A percentile compares a stretch with the other conserved stretches of the same genome.
Evolutionary conservation across 1,140 invertebrate species (phyloP).

Genomic region (Drosophila nannoptera): DNA sequence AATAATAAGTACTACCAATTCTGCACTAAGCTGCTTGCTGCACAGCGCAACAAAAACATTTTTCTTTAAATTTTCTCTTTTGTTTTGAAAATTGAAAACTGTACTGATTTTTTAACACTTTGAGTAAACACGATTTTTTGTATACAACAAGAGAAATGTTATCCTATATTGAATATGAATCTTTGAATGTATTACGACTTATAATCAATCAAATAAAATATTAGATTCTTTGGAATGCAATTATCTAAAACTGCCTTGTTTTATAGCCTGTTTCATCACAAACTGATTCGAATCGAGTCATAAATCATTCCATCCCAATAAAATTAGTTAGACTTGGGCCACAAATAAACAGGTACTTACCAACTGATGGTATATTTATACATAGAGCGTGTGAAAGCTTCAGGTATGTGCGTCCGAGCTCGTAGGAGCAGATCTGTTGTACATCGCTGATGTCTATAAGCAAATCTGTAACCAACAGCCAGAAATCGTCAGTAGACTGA

Average conservation of each 20-base stretch:
- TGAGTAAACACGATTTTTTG: conserved; percentile 31
- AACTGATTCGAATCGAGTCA: too few relatives aligned
- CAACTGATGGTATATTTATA: conserved; percentile 95
- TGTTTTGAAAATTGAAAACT: conserved; percentile 47
- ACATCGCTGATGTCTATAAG: conserved; percentile 99
- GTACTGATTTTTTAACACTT: conserved; percentile 62
- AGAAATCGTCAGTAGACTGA: too few relatives aligned
- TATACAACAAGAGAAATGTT: conserved; percentile 49
- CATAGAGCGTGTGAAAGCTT: conserved; percentile 92
- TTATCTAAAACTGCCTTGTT: too few relatives aligned
- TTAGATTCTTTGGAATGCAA: conserved; percentile 46
- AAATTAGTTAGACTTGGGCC: too few relatives aligned
- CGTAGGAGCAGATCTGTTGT: conserved; percentile 96
- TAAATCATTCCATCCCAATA: too few relatives aligned
- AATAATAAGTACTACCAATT: background rate
- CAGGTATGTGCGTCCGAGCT: conserved; percentile 95
- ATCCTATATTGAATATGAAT: conserved; percentile 59
- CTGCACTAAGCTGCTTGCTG: conserved; percentile 3
- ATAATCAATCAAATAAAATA: conserved; percentile 60
- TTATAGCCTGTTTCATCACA: background rate
- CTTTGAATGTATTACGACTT: conserved; percentile 52
- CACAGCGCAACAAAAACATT: conserved; percentile 49
- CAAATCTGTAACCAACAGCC: conserved; percentile 84
- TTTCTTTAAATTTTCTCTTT: conserved; percentile 40
- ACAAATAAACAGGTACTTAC: conserved; percentile 81